Conservation (phyloP, 2,888 invertebrate genomes). For the Caenorhabditis sp. region DNA sequence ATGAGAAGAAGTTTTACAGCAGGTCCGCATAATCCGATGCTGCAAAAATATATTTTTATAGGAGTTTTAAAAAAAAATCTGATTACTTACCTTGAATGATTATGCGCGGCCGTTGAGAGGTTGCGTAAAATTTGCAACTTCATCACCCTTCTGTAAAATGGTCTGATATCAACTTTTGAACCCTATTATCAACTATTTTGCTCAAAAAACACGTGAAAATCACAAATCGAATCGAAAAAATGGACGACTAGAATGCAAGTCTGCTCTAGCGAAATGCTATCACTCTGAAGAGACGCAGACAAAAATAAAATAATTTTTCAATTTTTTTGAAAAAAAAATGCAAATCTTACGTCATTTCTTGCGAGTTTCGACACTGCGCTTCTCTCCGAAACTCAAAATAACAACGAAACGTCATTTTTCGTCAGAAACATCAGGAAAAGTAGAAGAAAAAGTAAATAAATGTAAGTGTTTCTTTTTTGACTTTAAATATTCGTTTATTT, state of each 20-base stretch:
- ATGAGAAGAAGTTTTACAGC: constrained; percentile 77
- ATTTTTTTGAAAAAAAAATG: constrained; percentile 2
- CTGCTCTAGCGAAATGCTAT: constrained; percentile 2
- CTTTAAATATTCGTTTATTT: constrained; percentile 7
- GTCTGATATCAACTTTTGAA: background rate
- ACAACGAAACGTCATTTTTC: background rate
- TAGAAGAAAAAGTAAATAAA: constrained; percentile 25
- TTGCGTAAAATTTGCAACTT: constrained; percentile 24
- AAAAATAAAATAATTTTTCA: background rate
- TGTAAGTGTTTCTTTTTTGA: constrained; percentile 9
- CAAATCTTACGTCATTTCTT: background rate
- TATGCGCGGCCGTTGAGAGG: constrained; percentile 21
- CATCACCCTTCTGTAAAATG: constrained; percentile 7
- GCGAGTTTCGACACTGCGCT: background rate
- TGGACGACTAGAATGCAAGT: constrained; percentile 5
- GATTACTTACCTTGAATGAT: constrained; percentile 9
- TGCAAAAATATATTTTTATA: constrained; percentile 65
- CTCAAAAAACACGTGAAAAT: constrained; percentile 12
- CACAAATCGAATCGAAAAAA: background rate
- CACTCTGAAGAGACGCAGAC: background rate
- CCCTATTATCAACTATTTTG: background rate
- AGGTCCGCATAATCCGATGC: constrained; percentile 82
- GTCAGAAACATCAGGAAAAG: constrained; percentile 14
- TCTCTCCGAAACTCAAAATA: background rate
- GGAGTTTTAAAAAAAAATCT: constrained; percentile 1